Conservation (phyloP, 2,888 invertebrate genomes). For the Troides oblongomaculatus region DNA sequence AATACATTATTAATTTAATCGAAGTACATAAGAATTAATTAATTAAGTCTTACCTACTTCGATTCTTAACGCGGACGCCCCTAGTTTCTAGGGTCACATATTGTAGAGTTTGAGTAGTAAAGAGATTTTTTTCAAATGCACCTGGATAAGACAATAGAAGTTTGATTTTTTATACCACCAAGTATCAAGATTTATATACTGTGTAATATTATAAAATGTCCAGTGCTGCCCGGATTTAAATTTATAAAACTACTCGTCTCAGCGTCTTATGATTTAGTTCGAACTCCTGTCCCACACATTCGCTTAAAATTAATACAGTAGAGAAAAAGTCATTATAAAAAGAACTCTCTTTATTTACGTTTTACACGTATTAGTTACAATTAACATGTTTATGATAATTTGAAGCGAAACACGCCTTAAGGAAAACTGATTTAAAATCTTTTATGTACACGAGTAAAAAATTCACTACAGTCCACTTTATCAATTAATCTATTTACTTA, state of each 20-base stretch:
- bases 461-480: constrained; percentile 55
- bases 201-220: too few relatives aligned
- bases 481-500: constrained; percentile 3
- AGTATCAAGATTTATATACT: too few relatives aligned
- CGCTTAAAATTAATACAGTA: not conserved
- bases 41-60: too few relatives aligned
- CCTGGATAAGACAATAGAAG: too few relatives aligned
- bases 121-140: too few relatives aligned
- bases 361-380: constrained; percentile 16
- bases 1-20: not conserved
- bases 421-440: constrained; percentile 50
- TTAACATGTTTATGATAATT: constrained; percentile 19
- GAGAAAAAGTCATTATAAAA: constrained; percentile 8
- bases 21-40: too few relatives aligned
- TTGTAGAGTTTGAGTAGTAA: too few relatives aligned
- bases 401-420: constrained; percentile 25
- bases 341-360: constrained; percentile 24
- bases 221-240: too few relatives aligned
- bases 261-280: not conserved
- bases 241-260: not conserved
- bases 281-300: constrained; percentile 1
- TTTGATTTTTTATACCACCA: too few relatives aligned
- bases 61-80: too few relatives aligned
- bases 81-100: too few relatives aligned
- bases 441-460: constrained; percentile 76